Base-by-base conservation (phyloP, 2,113 vertebrate species). In the Glaucidium brasilianum region DNA sequence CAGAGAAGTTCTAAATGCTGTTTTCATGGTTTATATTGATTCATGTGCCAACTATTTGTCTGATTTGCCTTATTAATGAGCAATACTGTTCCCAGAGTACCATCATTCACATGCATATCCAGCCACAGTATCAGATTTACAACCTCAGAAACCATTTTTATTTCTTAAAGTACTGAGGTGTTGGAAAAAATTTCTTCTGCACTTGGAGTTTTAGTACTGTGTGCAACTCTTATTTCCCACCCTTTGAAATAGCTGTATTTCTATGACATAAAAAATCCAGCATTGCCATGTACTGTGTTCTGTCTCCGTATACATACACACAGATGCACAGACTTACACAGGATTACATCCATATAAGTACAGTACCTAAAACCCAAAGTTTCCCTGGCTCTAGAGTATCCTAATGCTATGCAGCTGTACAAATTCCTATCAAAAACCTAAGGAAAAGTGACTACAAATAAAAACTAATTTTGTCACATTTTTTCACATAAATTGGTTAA, bases 321-420 rank as follows among this genome's bases (percentile, higher is more conserved):
- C 5, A 35, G 11, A 30, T 3, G 13, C 45, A 67, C 11, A 90
- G 71, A 74, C 0, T 0, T 34, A 41, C 17, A 47, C 23, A 85
- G 34, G 32, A 43, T 85, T 74, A 3, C 27, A 50, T 29, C 19
- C 25, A 3, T 72, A 53, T 62, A 26, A 43, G 9, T 68, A 47
- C 20, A 64, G 17, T 47, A 41, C 60, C 29, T 53, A 68, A 85
- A 87, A 2, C 5, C 17, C 3, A 34, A 75, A 58, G 29, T 58
- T 79, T 75, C 34, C 9, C 14, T 63, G 11, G 5, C 22, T 6
- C 0, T 79, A 16, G 11, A 32, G 4, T 55, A 64, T 34, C 32
- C 59, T 83, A 26, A 45, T n/a, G 41, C 6, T 68, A 60, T 59
- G 60, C 30, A 63, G 5, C 17, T 60, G 15, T 41, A 67, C 4